Evolutionary conservation across 2,113 vertebrate species (phyloP), one percentile per base, ranked within the genome.

Genomic region (Actenoides hombroni): DNA sequence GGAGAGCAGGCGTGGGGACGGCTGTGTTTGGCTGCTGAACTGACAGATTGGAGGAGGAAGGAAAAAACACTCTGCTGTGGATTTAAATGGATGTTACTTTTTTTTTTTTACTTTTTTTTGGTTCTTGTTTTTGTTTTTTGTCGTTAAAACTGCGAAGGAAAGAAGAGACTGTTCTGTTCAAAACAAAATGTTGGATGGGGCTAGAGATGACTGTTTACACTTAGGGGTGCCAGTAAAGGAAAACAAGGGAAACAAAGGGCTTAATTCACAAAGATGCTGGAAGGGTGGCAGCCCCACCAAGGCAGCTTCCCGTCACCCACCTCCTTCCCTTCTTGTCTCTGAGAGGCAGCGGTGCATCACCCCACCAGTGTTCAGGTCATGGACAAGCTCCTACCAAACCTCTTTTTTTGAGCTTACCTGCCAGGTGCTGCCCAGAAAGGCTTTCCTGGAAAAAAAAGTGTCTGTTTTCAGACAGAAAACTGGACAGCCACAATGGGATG

Each of bases 11-110:
- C 16, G 0, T 48, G 33, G 65, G 60, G 64, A 60, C 0, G 5
- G 28, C 26, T 75, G 33, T 67, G 80, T 86, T 93, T 95, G 91
- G 88, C 91, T 91, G 60, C 73, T 64, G 86, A 88, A 37, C 88
- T 81, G 54, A 74, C 6, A 5, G 40, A 48, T 2, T 26, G 56
- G 83, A 71, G 60, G 42, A 77, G 64, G 77, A 67, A 88, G 81
- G 56, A 71, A 92, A 91, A 68, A 44, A 19, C 33, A 37, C 29
- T 81, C 1, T 0, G 1, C 23, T 42, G 46, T 74, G 64, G 39
- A n/a, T 56, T 81, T 67, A 94, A 78, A 86, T 71, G 1, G 0
- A n/a, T 64, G 64, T 42, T 69, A 35, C 57, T 42, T 35, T 64
- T 37, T 40, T 65, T 81, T 42, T 42, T 42, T 42, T 42, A n/a